Conservation (phyloP, 2,113 vertebrate genomes). For the Rhynchomys soricoides region DNA sequence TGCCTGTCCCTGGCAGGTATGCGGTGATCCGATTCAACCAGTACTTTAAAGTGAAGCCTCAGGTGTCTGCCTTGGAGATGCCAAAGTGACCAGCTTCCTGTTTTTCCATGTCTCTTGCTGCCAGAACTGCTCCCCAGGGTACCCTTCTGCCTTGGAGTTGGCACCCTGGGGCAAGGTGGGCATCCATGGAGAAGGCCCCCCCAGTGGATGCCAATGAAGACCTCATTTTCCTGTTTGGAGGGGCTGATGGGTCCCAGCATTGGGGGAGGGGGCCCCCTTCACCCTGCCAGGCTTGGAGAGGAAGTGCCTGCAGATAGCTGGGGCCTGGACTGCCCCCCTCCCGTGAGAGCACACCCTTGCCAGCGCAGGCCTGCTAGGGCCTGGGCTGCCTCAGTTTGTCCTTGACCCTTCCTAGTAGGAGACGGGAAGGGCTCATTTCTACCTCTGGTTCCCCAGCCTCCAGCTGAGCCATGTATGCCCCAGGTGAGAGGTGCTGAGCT, state of each 20-base stretch:
- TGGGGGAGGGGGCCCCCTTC: not conserved
- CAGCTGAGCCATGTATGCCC: not conserved
- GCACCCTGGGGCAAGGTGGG: not conserved
- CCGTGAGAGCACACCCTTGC: not conserved
- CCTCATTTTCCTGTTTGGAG: conserved; percentile 47
- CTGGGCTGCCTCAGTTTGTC: conserved; percentile 59
- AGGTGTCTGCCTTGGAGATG: conserved; percentile 91
- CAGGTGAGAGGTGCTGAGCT: conserved; percentile 9
- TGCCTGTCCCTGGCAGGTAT: conserved; percentile 86
- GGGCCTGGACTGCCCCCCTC: not conserved
- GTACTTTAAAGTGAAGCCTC: conserved; percentile 97
- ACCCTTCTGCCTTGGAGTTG: not conserved
- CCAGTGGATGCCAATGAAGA: conserved; percentile 28
- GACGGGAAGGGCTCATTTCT: conserved; percentile 62
- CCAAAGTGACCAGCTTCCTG: conserved; percentile 87
- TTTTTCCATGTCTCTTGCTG: not conserved
- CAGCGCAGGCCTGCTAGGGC: not conserved
- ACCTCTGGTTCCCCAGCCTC: conserved; percentile 71
- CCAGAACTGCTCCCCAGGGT: conserved; percentile 24
- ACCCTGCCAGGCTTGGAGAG: conserved; percentile 13
- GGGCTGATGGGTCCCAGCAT: not conserved
- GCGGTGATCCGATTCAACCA: conserved; percentile 95
- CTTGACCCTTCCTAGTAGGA: conserved; percentile 40
- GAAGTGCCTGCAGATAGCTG: conserved; percentile 62
- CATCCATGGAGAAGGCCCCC: not conserved